Evolutionary conservation across 2,113 vertebrate genomes (phyloP).

Genomic region (Oncorhynchus mykiss): DNA sequence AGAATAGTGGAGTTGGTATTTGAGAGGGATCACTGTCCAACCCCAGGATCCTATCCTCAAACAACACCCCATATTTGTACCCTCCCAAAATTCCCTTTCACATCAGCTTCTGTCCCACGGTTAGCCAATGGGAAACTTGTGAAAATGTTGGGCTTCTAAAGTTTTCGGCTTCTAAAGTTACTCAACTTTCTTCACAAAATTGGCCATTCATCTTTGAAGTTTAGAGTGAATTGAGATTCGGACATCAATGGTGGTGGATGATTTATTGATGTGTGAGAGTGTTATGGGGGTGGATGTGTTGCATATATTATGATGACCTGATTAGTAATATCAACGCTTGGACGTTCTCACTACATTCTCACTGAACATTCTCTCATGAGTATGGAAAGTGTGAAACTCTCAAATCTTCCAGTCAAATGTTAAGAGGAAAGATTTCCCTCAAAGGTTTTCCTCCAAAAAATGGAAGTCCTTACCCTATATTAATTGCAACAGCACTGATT

Average conservation of each 20-base stretch:
- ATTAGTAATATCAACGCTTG: conserved; percentile 25
- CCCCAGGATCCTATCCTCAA: conserved; percentile 1
- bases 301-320: conserved; percentile 29
- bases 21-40: not conserved
- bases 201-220: conserved; percentile 36
- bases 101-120: not conserved
- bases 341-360: conserved; percentile 6
- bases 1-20: not conserved
- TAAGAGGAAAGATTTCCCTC: too few species aligned
- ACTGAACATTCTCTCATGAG: conserved; percentile 5
- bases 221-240: conserved; percentile 32
- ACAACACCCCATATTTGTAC: not conserved
- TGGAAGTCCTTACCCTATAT: too few species aligned
- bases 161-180: conserved; percentile 20
- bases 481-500: too few species aligned
- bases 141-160: conserved; percentile 1
- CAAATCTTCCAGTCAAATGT: not conserved
- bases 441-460: too few species aligned
- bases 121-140: conserved; percentile 13
- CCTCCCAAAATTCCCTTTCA: conserved; percentile 13
- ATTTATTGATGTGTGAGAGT: conserved; percentile 39
- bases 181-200: conserved; percentile 18
- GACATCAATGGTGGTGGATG: conserved; percentile 48
- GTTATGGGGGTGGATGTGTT: conserved; percentile 17
- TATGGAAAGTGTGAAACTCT: not conserved